These are phyloP conservation scores for Acromyrmex echinatior DNA, from an alignment of 1,140 invertebrate genomes.

Conservation along the genomic window DNA sequence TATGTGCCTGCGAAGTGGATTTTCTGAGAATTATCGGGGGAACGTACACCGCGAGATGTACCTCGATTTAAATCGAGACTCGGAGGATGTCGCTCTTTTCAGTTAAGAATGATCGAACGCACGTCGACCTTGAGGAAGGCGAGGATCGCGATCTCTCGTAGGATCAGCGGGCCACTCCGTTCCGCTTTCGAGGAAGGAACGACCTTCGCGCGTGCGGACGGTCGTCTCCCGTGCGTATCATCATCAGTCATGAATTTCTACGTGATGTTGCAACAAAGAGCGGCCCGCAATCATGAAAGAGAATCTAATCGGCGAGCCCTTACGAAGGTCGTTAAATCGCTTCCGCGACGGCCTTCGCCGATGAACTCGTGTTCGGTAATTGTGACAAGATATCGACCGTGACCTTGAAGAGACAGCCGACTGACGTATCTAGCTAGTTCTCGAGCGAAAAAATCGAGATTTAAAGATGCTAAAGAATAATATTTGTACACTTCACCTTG, in stretches of 20 bases:
- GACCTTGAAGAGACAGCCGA: constrained; percentile 27
- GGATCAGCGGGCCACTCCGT: constrained; percentile 25
- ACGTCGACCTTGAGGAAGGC: constrained; percentile 15
- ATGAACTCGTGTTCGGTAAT: constrained; percentile 4
- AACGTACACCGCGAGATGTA: not conserved
- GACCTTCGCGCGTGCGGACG: constrained; percentile 35
- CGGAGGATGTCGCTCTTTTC: not conserved
- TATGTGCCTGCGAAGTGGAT: not conserved
- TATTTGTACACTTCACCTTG: not conserved
- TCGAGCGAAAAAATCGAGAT: not conserved
- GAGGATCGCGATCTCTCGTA: constrained; percentile 31
- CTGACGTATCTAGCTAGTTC: not conserved
- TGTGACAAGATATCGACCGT: constrained; percentile 56
- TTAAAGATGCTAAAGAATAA: not conserved
- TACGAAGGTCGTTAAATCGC: constrained; percentile 10
- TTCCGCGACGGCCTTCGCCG: constrained; percentile 54
- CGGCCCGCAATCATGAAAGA: constrained; percentile 9
- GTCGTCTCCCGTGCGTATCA: constrained; percentile 31
- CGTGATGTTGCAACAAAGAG: constrained; percentile 41
- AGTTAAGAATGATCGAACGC: not conserved
- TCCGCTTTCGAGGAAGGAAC: constrained; percentile 49
- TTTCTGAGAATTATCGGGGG: constrained; percentile 35
- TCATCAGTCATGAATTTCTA: constrained; percentile 38
- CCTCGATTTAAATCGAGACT: not conserved
- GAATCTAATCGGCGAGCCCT: constrained; percentile 52